Base-by-base conservation (phyloP, 35 echinoderm and acorn worm species). In the Strongylocentrotus purpuratus region DNA sequence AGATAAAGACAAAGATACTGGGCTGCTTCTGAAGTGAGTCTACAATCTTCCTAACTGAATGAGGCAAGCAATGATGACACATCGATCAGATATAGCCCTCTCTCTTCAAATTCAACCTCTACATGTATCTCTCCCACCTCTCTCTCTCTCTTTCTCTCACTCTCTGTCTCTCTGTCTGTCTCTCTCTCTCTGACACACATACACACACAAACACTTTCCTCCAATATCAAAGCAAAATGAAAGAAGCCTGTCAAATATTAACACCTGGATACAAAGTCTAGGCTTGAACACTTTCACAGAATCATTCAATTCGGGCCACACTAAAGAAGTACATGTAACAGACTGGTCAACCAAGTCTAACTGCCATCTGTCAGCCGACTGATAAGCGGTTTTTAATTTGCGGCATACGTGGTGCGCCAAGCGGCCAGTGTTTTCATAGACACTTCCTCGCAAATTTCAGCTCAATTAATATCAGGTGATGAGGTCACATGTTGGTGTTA, bases 321-420 rank as follows among this genome's bases (percentile, higher is more conserved):
- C 0, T 71, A 7, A 71, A 71, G 61, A 71, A 20, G 61, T 55
- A 55, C 50, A 59, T 59, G 52, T 78, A 78, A 78, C 65, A 78
- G 65, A 78, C 65, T 78, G 65, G 65, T 28, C 25, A 28, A 78
- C 65, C 65, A 78, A 78, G 65, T 7, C 65, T 78, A 78, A 28
- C 20, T n/a, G 28, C 65, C 65, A 78, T 78, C 65, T 78, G 65
- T 78, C 65, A 78, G 65, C 28, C 65, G 20, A n/a, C 65, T 78
- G 65, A 78, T 78, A 78, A 78, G 65, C 65, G 65, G 22, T 78
- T 78, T 78, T 78, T 78, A 78, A 78, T 78, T 78, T 78, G 65
- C 65, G 65, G 15, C 22, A n/a, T 78, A 78, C 50, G 65, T n/a
- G 65, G 65, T 78, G 65, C 28, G 65, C 65, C 65, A 78, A 78